Percentiles rank a stretch among this genome's conserved stretches.
Evolutionary conservation across 2,888 invertebrate genomes (phyloP).

Genomic region (Dinocampus coccinellae): DNA sequence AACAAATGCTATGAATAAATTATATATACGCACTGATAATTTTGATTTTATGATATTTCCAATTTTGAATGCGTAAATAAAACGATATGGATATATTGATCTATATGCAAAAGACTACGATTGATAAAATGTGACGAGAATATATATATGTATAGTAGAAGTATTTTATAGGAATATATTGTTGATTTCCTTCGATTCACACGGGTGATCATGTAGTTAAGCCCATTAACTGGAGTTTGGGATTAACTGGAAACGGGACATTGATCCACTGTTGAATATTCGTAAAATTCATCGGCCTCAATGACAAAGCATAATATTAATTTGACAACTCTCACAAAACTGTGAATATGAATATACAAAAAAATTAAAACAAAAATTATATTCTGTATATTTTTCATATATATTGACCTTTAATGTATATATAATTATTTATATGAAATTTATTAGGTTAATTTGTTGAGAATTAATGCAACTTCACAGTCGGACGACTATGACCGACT

Average conservation of each 20-base stretch:
- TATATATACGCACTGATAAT: neutral
- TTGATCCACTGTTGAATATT: conserved; percentile 18
- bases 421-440: neutral
- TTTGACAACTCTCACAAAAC: conserved; percentile 1
- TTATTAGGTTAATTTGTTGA: conserved; percentile 3
- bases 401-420: neutral
- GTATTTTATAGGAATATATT: neutral
- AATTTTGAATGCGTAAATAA: neutral
- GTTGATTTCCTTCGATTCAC: conserved; percentile 27
- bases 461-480: conserved; percentile 21
- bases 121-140: neutral
- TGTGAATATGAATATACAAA: neutral
- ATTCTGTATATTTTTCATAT: neutral
- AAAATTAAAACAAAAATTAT: neutral
- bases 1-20: neutral
- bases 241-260: conserved; percentile 31
- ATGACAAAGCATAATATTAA: conserved; percentile 20
- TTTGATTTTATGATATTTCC: neutral
- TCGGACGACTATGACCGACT: conserved; percentile 24
- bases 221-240: conserved; percentile 22
- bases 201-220: conserved; percentile 31
- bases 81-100: neutral
- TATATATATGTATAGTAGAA: neutral
- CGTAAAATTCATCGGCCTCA: conserved; percentile 27
- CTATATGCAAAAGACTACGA: neutral